phyloP scores from a whole-genome alignment of 1,140 invertebrate species.

The Diabrotica virgifera region DNA sequence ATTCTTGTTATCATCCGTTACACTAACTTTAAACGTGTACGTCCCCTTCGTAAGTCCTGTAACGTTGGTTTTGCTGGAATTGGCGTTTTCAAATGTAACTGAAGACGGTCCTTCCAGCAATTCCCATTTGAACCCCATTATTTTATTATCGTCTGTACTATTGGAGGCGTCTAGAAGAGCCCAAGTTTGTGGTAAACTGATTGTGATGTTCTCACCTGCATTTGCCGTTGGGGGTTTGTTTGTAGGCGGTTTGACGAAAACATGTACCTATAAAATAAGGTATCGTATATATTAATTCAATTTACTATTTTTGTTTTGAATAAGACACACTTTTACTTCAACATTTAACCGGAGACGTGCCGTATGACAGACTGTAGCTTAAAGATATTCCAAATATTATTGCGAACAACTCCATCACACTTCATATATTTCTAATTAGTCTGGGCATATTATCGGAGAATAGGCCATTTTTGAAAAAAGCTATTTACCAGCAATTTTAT shows the following conservation, averaged over 20 bases:
- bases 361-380: no score
- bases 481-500: no score
- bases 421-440: no score
- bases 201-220: slow-evolving; percentile 57
- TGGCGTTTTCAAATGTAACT: slow-evolving; percentile 50
- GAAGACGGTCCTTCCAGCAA: slow-evolving; percentile 66
- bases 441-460: no score
- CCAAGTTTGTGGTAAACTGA: slow-evolving; percentile 72
- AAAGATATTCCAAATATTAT: no score
- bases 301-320: no score
- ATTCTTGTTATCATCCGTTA: slow-evolving; percentile 82
- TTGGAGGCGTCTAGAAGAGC: slow-evolving; percentile 73
- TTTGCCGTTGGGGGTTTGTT: slow-evolving; percentile 78
- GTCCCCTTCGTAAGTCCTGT: slow-evolving; percentile 78
- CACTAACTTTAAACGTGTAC: slow-evolving; percentile 80
- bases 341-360: no score
- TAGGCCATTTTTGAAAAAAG: no score
- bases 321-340: no score
- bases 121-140: slow-evolving; percentile 76
- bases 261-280: slow-evolving; percentile 62
- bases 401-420: no score
- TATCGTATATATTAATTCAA: no score
- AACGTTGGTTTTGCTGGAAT: slow-evolving; percentile 64
- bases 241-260: slow-evolving; percentile 88
- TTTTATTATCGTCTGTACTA: slow-evolving; percentile 82